Percentiles rank a stretch among this genome's conserved stretches.
Conservation (phyloP, 2,113 vertebrate species). For the Neotoma lepida region DNA sequence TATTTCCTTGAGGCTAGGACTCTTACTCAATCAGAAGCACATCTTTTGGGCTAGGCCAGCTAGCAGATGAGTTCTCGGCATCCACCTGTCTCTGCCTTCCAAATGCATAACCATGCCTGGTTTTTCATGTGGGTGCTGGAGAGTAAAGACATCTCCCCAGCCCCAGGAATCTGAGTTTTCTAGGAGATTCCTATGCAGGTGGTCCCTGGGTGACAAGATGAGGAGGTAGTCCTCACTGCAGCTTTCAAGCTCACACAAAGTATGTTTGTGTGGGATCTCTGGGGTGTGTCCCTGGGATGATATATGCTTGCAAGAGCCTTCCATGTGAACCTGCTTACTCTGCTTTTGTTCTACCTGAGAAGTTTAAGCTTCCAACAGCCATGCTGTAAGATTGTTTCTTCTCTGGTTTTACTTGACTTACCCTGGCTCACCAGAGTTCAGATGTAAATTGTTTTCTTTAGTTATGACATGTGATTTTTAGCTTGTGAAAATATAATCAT, state of each 20-base stretch:
- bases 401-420: not conserved
- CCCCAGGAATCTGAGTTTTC: not conserved
- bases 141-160: not conserved
- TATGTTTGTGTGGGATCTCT: not conserved
- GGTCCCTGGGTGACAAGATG: not conserved
- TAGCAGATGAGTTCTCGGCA: not conserved
- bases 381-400: not conserved
- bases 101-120: too few species aligned
- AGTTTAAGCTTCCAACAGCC: not conserved
- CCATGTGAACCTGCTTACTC: not conserved
- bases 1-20: not conserved
- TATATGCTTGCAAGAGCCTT: not conserved
- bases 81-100: not conserved
- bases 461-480: constrained; percentile 63
- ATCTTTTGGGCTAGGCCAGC: not conserved
- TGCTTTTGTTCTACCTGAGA: not conserved
- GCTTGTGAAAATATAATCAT: constrained; percentile 58
- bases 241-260: not conserved
- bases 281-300: not conserved
- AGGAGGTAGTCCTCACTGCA: not conserved
- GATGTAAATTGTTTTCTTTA: constrained; percentile 36
- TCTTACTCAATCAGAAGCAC: not conserved
- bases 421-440: not conserved
- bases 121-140: too few species aligned
- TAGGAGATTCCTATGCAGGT: not conserved